phyloP scores from a whole-genome alignment of 1,140 invertebrate genomes.

The Panulirus ornatus region DNA sequence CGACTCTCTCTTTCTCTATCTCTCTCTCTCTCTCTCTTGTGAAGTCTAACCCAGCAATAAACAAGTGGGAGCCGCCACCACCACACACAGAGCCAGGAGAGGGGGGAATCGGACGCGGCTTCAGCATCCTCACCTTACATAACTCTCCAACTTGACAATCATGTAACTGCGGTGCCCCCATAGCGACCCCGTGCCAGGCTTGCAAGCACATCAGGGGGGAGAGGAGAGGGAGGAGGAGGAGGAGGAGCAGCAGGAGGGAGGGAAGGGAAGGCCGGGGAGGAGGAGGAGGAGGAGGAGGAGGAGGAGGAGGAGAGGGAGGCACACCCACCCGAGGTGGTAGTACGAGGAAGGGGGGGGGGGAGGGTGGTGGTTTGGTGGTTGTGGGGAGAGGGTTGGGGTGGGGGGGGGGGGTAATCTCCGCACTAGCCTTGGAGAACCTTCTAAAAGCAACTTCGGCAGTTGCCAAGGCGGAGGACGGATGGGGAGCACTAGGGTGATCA shows the following conservation, averaged over 20 bases:
- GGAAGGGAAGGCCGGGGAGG: background rate
- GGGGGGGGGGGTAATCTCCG: too few relatives aligned
- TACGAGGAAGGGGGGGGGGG: background rate
- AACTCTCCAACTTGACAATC: constrained; percentile 11
- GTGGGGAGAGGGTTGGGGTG: too few relatives aligned
- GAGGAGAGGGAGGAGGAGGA: background rate
- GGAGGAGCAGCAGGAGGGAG: background rate
- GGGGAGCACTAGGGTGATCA: too few relatives aligned
- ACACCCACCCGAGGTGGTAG: background rate
- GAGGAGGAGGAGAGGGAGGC: background rate
- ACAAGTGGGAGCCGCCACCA: background rate
- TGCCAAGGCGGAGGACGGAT: too few relatives aligned
- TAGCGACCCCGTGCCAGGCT: background rate
- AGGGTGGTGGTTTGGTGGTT: too few relatives aligned
- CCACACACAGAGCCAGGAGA: background rate
- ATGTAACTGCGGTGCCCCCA: constrained; percentile 25
- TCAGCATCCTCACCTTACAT: constrained; percentile 50
- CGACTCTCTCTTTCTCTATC: too few relatives aligned
- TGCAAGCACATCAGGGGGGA: background rate
- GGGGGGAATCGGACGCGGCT: constrained; percentile 2
- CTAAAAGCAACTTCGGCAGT: too few relatives aligned
- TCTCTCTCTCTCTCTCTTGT: too few relatives aligned
- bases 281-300: background rate
- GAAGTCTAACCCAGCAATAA: background rate
- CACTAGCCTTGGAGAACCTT: too few relatives aligned